phyloP scores from a whole-genome alignment of 2,113 vertebrate genomes.

The Coptodon rendalli region DNA sequence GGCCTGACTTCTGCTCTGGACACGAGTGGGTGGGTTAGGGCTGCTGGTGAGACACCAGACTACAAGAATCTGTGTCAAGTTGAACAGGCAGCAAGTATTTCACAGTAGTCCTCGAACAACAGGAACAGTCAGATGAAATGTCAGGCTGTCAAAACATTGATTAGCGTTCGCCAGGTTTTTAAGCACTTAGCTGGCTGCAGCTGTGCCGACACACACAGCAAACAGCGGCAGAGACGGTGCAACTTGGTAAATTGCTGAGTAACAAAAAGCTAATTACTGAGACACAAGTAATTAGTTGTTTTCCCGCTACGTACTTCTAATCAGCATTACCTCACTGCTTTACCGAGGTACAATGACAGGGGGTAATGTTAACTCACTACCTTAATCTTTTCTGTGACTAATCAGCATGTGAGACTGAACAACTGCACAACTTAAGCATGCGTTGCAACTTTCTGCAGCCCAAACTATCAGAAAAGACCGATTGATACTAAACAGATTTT shows the following conservation, averaged over 20 bases:
- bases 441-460: background rate
- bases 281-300: slow-evolving; percentile 43
- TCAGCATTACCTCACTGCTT: slow-evolving; percentile 1
- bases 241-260: slow-evolving; percentile 46
- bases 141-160: slow-evolving; percentile 75
- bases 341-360: background rate
- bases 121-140: slow-evolving; percentile 60
- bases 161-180: slow-evolving; percentile 57
- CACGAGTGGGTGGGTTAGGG: slow-evolving; percentile 54
- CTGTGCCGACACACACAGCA: slow-evolving; percentile 27
- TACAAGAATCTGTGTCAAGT: slow-evolving; percentile 55
- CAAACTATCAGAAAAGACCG: background rate
- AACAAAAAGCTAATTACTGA: slow-evolving; percentile 56
- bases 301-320: slow-evolving; percentile 2
- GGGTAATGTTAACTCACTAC: background rate
- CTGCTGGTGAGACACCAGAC: slow-evolving; percentile 57
- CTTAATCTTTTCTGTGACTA: background rate
- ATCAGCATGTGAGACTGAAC: background rate
- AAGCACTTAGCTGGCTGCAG: slow-evolving; percentile 50
- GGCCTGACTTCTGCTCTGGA: slow-evolving; percentile 54
- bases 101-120: slow-evolving; percentile 47
- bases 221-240: slow-evolving; percentile 13
- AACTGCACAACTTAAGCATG: background rate
- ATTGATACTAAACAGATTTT: background rate
- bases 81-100: slow-evolving; percentile 53